Base-by-base conservation (phyloP, 2,113 vertebrate species). In the Fulmarus glacialis region DNA sequence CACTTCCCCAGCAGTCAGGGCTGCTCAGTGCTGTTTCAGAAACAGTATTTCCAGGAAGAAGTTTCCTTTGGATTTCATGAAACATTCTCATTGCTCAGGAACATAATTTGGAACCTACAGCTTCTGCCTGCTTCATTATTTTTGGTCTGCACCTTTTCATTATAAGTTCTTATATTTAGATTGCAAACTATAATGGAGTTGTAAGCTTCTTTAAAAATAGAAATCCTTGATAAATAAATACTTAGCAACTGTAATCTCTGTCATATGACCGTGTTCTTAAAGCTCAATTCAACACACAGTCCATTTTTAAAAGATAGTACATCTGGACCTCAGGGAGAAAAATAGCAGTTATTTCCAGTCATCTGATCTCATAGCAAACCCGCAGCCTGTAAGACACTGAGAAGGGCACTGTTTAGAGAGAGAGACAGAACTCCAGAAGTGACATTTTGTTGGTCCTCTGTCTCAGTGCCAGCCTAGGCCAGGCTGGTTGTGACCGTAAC, bases 171-270 rank as follows among this genome's bases (percentile, higher is more conserved):
- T 96, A 77, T 83, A 94, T 95, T 88, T 89, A 89, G 92, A 93
- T 89, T 36, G 63, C 0, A 3, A 84, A 47, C 92, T 82, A 85
- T 87, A 60, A 87, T 59, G 55, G 85, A 83, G 18, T 79, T 75
- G 17, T 95, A 95, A 93, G 80, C 93, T 88, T 93, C 82, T 98
- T 97, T 89, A 96, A 97, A 96, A 95, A 85, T 63, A 91, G 83
- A 79, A 86, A 90, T 95, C 85, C 93, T 96, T 80, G 86, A 81
- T 84, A 94, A 97, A 96, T 83, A 93, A 94, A 94, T 93, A 95
- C 93, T 75, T 94, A 90, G 88, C 66, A 72, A 92, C 79, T 66
- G 63, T 95, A 96, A 97, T 96, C 93, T 97, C 94, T 75, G 62
- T 93, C 96, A 97, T 86, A 82, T 88, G 94, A 96, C 89, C 67